Evolutionary conservation across 1,140 invertebrate species (phyloP), one percentile per base, ranked within the genome.

Genomic region (Leptinotarsa lineolata): DNA sequence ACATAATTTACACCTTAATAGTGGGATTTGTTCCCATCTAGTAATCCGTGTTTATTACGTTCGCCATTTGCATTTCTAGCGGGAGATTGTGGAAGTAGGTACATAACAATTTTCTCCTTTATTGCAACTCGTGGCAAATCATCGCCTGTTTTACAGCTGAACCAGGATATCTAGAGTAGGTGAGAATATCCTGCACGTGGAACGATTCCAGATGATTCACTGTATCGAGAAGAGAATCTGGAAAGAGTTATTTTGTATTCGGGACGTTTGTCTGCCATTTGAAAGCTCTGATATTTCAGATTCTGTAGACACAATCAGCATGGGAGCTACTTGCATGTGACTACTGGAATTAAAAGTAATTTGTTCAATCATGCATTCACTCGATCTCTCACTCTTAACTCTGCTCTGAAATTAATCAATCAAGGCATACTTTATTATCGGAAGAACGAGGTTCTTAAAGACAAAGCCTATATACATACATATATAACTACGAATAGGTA

Each of bases 1-100:
- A 82, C 81, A 82, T 81, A 83, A 83, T 83, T 83, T 83, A 83
- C 80, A 80, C 79, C 76, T 78, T 74, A 78, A 74, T 77, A 76
- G 75, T 77, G 75, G 80, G 81, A 81, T 83, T 83, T 81, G 78
- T 80, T 79, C 77, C 71, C 74, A 80, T 79, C 72, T 77, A 77
- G 72, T 80, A 80, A 78, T 74, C 79, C 77, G 75, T 79, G 79
- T 81, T 80, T 80, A 80, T 76, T 72, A 75, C 79, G 30, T 64
- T 68, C 77, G 24, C 68, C 76, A 81, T 81, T 81, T 81, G 77
- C 80, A 80, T 81, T 79, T 77, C 76, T 74, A 75, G 71, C 44
- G n/a, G 72, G 73, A 68, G 72, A 75, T 76, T 78, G 68, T 72
- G 73, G 76, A 77, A 79, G 77, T 78, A 77, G 72, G 48, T 54